Evolutionary conservation across 2,888 invertebrate species (phyloP).

Genomic region (Melanargia galathea): DNA sequence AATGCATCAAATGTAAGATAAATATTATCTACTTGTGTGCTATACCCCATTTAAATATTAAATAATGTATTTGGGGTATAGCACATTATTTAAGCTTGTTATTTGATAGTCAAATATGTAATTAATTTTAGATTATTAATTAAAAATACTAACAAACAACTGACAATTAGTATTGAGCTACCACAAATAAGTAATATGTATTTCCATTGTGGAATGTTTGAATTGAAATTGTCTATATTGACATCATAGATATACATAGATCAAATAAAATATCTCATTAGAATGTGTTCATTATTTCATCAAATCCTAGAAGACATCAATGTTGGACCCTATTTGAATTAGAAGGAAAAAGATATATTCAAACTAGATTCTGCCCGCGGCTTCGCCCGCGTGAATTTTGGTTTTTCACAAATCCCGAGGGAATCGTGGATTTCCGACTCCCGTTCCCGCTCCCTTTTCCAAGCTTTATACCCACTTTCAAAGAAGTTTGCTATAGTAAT

Average conservation of each 20-base stretch:
- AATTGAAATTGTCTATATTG: conserved; percentile 74
- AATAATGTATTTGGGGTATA: conserved; percentile 41
- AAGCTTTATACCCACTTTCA: too few species aligned
- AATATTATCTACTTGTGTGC: conserved; percentile 73
- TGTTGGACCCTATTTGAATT: not conserved
- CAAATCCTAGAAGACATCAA: conserved; percentile 3
- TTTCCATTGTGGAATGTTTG: conserved; percentile 69
- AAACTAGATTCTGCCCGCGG: too few species aligned
- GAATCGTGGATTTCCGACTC: too few species aligned
- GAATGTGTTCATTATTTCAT: conserved; percentile 45
- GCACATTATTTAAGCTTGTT: conserved; percentile 53
- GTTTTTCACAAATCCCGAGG: too few species aligned
- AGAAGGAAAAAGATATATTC: not conserved
- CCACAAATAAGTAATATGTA: conserved; percentile 49
- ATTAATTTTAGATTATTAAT: conserved; percentile 40
- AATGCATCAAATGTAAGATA: conserved; percentile 82
- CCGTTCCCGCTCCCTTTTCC: too few species aligned
- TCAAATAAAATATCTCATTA: conserved; percentile 51
- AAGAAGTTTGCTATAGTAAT: too few species aligned
- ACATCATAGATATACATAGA: conserved; percentile 65
- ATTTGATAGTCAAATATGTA: conserved; percentile 49
- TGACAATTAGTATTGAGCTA: conserved; percentile 52
- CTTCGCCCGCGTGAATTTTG: too few species aligned
- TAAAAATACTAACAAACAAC: conserved; percentile 40
- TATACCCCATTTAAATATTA: conserved; percentile 55